Evolutionary conservation across 1,140 invertebrate genomes (phyloP), one percentile per base, ranked within the genome.

Genomic region (Nephila pilipes): DNA sequence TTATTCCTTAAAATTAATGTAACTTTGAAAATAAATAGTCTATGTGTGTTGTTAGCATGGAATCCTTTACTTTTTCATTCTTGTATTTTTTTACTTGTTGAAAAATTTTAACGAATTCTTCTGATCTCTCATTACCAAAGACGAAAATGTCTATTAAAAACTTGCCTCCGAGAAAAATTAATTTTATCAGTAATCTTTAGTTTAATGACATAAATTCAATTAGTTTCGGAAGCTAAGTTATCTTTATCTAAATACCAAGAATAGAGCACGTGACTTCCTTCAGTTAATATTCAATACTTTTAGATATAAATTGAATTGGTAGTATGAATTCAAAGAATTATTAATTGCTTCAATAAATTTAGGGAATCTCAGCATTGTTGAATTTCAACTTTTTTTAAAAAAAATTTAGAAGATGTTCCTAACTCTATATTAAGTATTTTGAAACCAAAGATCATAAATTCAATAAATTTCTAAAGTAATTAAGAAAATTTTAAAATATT

Each of bases 201-300:
- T 29, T 65, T 65, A 65, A 65, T 65, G 63, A 25, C 63, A 65
- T n/a, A 65, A 65, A 65, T 65, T 65, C 63, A 65, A 65, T 65
- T 65, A 65, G 63, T 65, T 65, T 65, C 22, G 10, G 63, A 65
- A 65, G 22, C n/a, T 25, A 12, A n/a, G 63, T 65, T 65, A 65
- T 65, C 25, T 25, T 22, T 65, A 25, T 25, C n/a, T 65, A 5
- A 65, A 65, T 65, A 16, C 2, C n/a, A 1, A 65, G 63, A 5
- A 25, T 12, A 65, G 8, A 65, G 1, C 22, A 25, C 63, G n/a
- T 65, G n/a, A 65, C 4, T 65, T n/a, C n/a, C 10, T 12, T n/a
- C n/a, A 65, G 25, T 65, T 25, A 65, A 22, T 22, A 65, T 65
- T 65, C 63, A 65, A 25, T 65, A 65, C n/a, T 65, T 65, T 65